Percentiles rank a stretch among this genome's conserved stretches.
These are phyloP conservation scores for Rhabdornis inornatus DNA, from an alignment of 2,113 vertebrate genomes.

Conservation along the genomic window DNA sequence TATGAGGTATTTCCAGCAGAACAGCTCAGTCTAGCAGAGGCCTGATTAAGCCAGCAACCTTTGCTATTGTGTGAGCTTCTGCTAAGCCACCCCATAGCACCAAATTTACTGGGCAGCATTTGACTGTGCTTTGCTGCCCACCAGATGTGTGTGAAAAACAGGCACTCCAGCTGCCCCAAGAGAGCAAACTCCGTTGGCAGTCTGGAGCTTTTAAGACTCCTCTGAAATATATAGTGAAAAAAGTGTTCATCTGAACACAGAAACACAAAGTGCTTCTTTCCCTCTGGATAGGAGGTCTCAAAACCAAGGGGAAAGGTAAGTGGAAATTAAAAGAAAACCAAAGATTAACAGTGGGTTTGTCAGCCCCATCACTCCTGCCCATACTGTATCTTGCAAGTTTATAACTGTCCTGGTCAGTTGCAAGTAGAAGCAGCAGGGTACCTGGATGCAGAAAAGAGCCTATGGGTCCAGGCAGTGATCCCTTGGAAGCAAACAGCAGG, in stretches of 20 bases:
- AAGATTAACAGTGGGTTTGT: not conserved
- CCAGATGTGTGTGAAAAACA: not conserved
- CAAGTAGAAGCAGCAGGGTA: not conserved
- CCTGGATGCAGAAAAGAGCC: not conserved
- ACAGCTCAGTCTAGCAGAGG: not conserved
- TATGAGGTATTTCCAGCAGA: not conserved
- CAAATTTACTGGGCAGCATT: not conserved
- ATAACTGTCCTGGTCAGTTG: not conserved
- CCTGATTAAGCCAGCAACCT: not conserved
- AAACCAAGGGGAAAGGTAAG: not conserved
- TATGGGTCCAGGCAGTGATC: accelerated
- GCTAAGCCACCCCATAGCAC: accelerated
- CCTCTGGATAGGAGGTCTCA: not conserved
- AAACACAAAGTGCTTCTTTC: not conserved
- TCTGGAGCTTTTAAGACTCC: not conserved
- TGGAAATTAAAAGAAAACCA: not conserved
- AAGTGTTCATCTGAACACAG: not conserved
- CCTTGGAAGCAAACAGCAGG: not conserved
- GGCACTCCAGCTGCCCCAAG: not conserved
- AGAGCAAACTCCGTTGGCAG: not conserved
- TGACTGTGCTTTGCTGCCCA: not conserved
- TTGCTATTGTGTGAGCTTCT: not conserved
- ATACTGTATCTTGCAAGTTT: not conserved
- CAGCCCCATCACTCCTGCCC: not conserved
- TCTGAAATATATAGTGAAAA: not conserved